Evolutionary conservation across 2,113 vertebrate genomes (phyloP).

Genomic region (Scortum barcoo): DNA sequence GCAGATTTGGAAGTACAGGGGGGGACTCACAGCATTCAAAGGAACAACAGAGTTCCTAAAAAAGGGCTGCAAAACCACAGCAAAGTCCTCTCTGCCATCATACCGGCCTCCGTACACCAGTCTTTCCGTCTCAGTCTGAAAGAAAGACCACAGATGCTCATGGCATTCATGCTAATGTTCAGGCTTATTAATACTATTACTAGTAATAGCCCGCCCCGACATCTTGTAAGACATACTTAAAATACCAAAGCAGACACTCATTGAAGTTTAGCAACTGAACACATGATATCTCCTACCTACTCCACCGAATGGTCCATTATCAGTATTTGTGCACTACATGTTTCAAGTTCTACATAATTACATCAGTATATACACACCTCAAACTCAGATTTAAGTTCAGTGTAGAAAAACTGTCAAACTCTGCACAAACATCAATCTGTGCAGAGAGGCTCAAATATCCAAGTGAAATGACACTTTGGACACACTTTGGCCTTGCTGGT

Average conservation of each 20-base stretch:
- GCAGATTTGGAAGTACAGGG: not conserved
- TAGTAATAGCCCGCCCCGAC: too few relatives aligned
- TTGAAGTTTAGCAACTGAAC: too few relatives aligned
- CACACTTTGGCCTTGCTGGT: not conserved
- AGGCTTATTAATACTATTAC: too few relatives aligned
- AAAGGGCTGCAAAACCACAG: conserved; percentile 89
- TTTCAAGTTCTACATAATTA: not conserved
- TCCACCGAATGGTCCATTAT: not conserved
- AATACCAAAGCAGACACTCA: too few relatives aligned
- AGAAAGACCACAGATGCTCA: conserved; percentile 18
- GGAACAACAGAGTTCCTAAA: conserved; percentile 88
- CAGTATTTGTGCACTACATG: not conserved
- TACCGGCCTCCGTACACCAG: conserved; percentile 83
- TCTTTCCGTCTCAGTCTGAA: conserved; percentile 74
- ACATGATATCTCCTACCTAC: not conserved
- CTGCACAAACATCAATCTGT: not conserved
- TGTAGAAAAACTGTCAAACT: not conserved
- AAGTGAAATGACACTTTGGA: not conserved
- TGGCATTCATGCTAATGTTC: too few relatives aligned
- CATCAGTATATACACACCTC: too few relatives aligned
- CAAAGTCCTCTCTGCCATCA: conserved; percentile 86
- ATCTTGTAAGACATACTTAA: too few relatives aligned
- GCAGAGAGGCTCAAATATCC: not conserved
- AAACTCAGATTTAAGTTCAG: not conserved
- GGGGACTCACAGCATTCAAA: conserved; percentile 83